phyloP scores from a whole-genome alignment of 1,140 invertebrate species.

The Panonychus citri region DNA sequence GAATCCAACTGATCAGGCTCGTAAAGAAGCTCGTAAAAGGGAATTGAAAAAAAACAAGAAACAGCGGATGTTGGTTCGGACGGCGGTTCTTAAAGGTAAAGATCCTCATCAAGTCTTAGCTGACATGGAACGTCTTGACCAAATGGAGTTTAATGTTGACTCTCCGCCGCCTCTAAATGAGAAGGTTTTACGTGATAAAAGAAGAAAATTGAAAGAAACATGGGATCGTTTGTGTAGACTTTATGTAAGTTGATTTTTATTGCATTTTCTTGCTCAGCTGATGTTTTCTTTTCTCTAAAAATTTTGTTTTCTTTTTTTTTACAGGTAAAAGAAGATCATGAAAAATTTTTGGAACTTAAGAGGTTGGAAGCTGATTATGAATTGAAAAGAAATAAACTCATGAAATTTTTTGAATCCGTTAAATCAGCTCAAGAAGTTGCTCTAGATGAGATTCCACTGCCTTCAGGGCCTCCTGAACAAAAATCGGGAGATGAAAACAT shows the following conservation, averaged over 20 bases:
- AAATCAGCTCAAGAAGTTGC: constrained; percentile 74
- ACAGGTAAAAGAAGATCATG: constrained; percentile 83
- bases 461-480: constrained; percentile 27
- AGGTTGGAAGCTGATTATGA: constrained; percentile 80
- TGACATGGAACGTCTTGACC: constrained; percentile 92
- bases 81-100: constrained; percentile 92
- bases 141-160: constrained; percentile 89
- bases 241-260: constrained; percentile 55
- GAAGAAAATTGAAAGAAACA: constrained; percentile 84
- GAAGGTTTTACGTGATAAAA: constrained; percentile 85
- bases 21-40: constrained; percentile 89
- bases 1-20: constrained; percentile 94
- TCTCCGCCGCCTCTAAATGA: constrained; percentile 81
- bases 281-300: not conserved
- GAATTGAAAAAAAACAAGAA: constrained; percentile 96
- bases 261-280: not conserved
- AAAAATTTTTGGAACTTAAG: constrained; percentile 72
- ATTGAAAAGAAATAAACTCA: constrained; percentile 52
- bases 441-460: constrained; percentile 88
- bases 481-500: not conserved
- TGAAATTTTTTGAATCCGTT: constrained; percentile 78
- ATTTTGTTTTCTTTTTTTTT: constrained; percentile 16
- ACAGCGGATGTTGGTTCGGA: constrained; percentile 76
- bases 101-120: constrained; percentile 77
- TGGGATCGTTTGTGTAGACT: constrained; percentile 76